Evolutionary conservation across 2,888 invertebrate species (phyloP).

Genomic region (Leptinotarsa tumamoca): DNA sequence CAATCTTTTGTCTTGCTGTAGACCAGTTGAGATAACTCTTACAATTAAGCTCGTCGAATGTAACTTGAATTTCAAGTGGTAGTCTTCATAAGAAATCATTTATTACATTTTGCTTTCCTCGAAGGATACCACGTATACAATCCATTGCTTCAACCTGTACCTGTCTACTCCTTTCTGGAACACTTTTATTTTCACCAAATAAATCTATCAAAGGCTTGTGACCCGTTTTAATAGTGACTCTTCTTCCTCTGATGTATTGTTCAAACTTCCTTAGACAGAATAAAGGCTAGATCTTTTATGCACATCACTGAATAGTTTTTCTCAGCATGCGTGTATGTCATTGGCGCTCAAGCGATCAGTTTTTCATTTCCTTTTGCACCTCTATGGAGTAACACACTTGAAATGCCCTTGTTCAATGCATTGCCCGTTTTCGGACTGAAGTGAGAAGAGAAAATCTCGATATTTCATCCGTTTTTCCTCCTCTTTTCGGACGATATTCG

Average conservation of each 20-base stretch:
- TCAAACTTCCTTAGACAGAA: constrained; percentile 56
- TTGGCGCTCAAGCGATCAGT: constrained; percentile 53
- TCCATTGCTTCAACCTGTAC: background rate
- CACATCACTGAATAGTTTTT: background rate
- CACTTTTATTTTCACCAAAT: constrained; percentile 43
- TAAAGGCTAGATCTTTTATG: constrained; percentile 55
- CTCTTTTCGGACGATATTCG: no score
- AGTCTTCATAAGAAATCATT: constrained; percentile 2
- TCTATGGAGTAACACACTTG: background rate
- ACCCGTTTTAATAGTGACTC: constrained; percentile 55
- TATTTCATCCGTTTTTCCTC: no score
- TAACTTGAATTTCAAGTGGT: constrained; percentile 4
- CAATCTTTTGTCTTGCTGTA: constrained; percentile 25
- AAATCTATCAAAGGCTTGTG: constrained; percentile 56
- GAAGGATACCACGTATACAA: background rate
- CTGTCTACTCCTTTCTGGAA: constrained; percentile 3
- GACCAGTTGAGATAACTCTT: constrained; percentile 25
- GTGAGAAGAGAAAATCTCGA: constrained; percentile 11
- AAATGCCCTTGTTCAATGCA: constrained; percentile 27
- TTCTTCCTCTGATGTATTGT: constrained; percentile 55
- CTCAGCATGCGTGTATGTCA: constrained; percentile 52
- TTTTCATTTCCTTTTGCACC: constrained; percentile 36
- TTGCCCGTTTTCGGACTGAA: constrained; percentile 35
- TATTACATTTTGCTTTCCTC: background rate
- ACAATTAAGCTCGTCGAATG: background rate